Conservation (phyloP, 2,113 vertebrate genomes). For the Oreotrochilus melanogaster region DNA sequence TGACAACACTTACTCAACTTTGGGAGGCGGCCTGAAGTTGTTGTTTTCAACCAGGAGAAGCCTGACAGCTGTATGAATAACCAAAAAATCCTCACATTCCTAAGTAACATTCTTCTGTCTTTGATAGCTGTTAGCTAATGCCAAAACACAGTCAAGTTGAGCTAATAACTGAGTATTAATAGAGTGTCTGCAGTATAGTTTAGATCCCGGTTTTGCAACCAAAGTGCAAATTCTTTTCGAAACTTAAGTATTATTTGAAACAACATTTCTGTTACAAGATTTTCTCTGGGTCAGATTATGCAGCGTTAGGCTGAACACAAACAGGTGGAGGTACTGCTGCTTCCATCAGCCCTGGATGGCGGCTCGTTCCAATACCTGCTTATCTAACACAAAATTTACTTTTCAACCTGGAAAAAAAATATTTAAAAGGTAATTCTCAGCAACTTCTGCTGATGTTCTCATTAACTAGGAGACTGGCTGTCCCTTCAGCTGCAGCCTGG, state of each 20-base stretch:
- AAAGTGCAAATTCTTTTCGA: conserved; percentile 97
- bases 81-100: not conserved
- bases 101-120: not conserved
- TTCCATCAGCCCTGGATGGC: no score
- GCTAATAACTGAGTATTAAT: conserved; percentile 96
- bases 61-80: conserved; percentile 6
- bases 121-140: rapidly evolving
- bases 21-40: conserved; percentile 96
- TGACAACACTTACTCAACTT: conserved; percentile 98
- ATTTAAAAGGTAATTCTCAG: no score
- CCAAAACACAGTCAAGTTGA: conserved; percentile 82
- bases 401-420: no score
- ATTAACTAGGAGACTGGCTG: no score
- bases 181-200: conserved; percentile 94
- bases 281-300: no score
- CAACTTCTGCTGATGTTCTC: no score
- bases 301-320: no score
- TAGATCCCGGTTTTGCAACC: conserved; percentile 93
- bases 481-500: no score
- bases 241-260: conserved; percentile 89
- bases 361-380: no score
- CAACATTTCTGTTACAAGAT: no score
- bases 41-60: conserved; percentile 91
- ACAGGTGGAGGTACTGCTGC: no score
- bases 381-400: no score